These are phyloP conservation scores for Meleagris gallopavo DNA, from an alignment of 2,113 vertebrate species.

Conservation along the genomic window DNA sequence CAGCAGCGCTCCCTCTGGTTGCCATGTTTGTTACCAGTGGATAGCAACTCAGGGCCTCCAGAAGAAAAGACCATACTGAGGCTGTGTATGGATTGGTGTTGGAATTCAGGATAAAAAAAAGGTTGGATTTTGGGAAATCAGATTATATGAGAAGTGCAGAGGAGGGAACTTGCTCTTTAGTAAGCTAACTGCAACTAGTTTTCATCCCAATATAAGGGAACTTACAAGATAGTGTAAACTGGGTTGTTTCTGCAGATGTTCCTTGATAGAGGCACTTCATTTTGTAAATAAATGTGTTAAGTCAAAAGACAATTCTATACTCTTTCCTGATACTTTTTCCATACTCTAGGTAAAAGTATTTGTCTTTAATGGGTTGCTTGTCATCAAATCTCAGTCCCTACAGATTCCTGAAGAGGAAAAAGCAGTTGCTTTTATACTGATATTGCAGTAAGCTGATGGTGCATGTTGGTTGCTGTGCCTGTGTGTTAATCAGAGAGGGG, in stretches of 20 bases:
- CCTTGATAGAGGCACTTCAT: neutral
- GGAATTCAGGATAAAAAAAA: neutral
- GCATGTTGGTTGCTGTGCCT: neutral
- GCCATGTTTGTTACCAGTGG: neutral
- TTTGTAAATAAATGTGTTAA: neutral
- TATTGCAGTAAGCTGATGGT: neutral
- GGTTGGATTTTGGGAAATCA: neutral
- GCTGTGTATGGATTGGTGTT: neutral
- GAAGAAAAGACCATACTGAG: neutral
- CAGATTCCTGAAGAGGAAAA: neutral
- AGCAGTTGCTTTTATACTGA: neutral
- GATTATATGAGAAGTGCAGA: neutral
- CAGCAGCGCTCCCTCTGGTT: neutral
- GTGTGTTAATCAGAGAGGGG: neutral
- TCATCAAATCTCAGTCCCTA: neutral
- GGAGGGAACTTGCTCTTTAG: neutral
- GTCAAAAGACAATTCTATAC: neutral
- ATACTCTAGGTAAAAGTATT: neutral
- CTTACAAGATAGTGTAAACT: neutral
- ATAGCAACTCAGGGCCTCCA: neutral
- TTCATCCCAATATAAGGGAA: neutral
- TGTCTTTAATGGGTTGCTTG: neutral
- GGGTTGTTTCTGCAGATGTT: neutral
- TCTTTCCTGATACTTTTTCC: neutral
- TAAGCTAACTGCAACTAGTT: neutral